Base-by-base conservation (phyloP, 2,797 vertebrate species). In the Notoglanidium macrostoma region DNA sequence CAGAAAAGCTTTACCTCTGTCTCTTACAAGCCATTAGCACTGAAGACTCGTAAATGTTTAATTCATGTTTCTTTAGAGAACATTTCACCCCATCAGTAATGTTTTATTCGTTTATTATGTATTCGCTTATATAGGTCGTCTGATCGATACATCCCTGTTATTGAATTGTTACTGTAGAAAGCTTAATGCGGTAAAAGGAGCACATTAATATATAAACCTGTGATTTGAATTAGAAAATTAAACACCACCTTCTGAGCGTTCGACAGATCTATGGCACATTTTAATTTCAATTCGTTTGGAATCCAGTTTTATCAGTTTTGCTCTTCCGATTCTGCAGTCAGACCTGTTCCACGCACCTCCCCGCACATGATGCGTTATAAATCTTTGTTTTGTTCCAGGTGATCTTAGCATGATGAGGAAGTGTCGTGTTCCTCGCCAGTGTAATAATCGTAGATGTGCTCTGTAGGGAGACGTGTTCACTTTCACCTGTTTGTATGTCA, bases 391-490 rank as follows among this genome's bases (percentile, higher is more conserved):
- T 4, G 14, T 54, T 32, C 19, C 10, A 32, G 17, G 21, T 5
- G 14, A 15, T 61, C 55, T 15, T 61, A 29, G 46, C 14, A 12
- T 70, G 10, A 85, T 70, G 61, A 79, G 81, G 67, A 76, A 85
- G 76, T 61, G 21, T 59, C 35, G 11, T 19, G 49, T 57, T 73
- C 81, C 63, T 68, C 7, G 80, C 67, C 74, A 65, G 29, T 78
- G 61, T 57, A 44, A 26, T 72, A 21, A 61, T 65, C 32, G 2
- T 35, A 84, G 12, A n/a, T 76, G 65, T n/a, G 55, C 59, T 54
- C 29, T 10, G 44, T 54, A 80, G 40, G 11, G 49, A 83, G 88
- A 91, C 89, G 87, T 88, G 83, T 88, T 91, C 40, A 29, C 67
- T 10, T 63, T 86, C 80, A 91, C 79, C 85, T 72, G 44, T 44